phyloP scores from a whole-genome alignment of 2,888 invertebrate species.

The Megastigmus dorsalis region DNA sequence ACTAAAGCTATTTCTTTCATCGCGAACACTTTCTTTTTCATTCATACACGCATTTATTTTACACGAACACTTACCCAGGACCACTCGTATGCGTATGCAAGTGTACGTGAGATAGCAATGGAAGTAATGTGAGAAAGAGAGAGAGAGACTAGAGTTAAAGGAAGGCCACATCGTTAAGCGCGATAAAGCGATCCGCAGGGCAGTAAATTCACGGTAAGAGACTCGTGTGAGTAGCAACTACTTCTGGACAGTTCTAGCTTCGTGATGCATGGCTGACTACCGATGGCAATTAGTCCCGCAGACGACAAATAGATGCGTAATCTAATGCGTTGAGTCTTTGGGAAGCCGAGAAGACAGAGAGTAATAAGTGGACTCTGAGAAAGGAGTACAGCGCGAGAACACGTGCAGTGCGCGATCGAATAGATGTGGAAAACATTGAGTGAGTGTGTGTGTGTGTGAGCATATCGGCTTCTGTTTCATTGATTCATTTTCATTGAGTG shows the following conservation, averaged over 20 bases:
- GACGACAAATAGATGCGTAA: slow-evolving; percentile 64
- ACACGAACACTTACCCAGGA: too few species aligned
- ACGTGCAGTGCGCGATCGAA: neutral
- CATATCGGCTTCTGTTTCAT: too few species aligned
- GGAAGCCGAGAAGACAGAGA: slow-evolving; percentile 8
- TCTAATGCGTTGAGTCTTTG: slow-evolving; percentile 42
- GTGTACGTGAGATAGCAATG: neutral
- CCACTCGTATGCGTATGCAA: neutral
- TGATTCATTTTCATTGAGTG: too few species aligned
- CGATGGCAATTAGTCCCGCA: slow-evolving; percentile 64
- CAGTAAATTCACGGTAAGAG: slow-evolving; percentile 61
- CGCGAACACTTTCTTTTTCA: too few species aligned
- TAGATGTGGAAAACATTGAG: neutral
- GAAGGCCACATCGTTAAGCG: slow-evolving; percentile 60
- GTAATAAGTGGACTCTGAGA: too few species aligned
- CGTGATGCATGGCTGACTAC: slow-evolving; percentile 65
- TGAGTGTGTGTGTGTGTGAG: too few species aligned
- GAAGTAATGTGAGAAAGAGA: neutral
- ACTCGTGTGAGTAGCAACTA: slow-evolving; percentile 53
- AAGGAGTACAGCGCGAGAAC: too few species aligned
- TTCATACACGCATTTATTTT: too few species aligned
- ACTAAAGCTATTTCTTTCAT: too few species aligned
- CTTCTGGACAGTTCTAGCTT: slow-evolving; percentile 56
- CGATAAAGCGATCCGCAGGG: slow-evolving; percentile 63
- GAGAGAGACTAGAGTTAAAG: slow-evolving; percentile 9